Evolutionary conservation across 2,888 invertebrate species (phyloP).

Genomic region (Limnephilus rhombicus): DNA sequence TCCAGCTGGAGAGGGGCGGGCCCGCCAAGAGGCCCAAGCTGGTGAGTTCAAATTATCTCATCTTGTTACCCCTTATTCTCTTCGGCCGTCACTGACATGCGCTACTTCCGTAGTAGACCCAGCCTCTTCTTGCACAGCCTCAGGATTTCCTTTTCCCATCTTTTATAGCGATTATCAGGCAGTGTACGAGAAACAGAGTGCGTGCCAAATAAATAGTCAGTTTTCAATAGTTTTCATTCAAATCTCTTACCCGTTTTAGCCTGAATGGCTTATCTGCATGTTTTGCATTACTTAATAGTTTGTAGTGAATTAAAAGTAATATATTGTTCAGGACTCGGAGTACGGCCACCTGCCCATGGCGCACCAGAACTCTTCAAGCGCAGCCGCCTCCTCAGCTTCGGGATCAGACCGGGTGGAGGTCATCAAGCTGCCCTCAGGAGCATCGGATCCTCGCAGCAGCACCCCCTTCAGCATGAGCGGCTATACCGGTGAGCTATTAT

Average conservation of each 20-base stretch:
- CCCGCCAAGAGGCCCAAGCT: slow-evolving; percentile 75
- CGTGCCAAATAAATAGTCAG: no score
- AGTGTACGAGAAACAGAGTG: no score
- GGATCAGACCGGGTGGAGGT: slow-evolving; percentile 87
- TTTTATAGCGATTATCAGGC: no score
- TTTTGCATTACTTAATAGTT: neutral
- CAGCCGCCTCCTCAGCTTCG: slow-evolving; percentile 68
- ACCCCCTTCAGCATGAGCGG: slow-evolving; percentile 74
- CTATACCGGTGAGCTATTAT: slow-evolving; percentile 69
- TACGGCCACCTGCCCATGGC: slow-evolving; percentile 63
- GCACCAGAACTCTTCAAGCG: slow-evolving; percentile 65
- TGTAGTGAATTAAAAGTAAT: neutral
- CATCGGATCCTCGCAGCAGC: slow-evolving; percentile 76
- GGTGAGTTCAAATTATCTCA: slow-evolving; percentile 68
- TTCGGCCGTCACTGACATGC: no score
- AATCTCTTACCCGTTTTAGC: no score
- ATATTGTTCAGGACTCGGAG: slow-evolving; percentile 57
- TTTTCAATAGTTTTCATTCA: no score
- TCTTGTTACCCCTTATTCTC: neutral
- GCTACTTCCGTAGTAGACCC: no score
- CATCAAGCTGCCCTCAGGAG: slow-evolving; percentile 86
- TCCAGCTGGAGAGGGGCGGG: slow-evolving; percentile 66
- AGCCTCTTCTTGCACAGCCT: no score
- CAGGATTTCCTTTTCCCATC: no score
- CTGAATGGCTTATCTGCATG: neutral